Conservation (phyloP, 1,140 invertebrate genomes). For the Solen grandis region DNA sequence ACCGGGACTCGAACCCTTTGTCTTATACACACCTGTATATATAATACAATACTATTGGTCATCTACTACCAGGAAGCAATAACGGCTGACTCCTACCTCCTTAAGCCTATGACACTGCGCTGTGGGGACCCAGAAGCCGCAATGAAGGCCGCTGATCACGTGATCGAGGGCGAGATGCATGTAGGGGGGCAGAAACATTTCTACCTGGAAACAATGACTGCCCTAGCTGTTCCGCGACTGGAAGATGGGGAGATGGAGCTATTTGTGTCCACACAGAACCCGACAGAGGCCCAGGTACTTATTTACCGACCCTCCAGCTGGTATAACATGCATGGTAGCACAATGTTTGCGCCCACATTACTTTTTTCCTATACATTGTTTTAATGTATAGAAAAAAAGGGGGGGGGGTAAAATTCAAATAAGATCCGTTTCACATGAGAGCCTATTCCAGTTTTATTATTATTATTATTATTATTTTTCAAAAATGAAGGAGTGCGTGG, state of each 20-base stretch:
- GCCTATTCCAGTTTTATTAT: too few species aligned
- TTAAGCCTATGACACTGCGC: constrained; percentile 47
- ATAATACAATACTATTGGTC: too few species aligned
- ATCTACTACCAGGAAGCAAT: constrained; percentile 70
- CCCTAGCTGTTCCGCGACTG: constrained; percentile 88
- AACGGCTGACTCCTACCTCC: constrained; percentile 59
- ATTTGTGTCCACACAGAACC: constrained; percentile 91
- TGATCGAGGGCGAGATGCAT: constrained; percentile 85
- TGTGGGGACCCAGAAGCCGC: constrained; percentile 87
- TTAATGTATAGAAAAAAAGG: too few species aligned
- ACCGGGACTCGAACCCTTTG: too few species aligned
- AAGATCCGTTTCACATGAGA: too few species aligned
- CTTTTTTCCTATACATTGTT: too few species aligned
- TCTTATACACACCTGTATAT: too few species aligned
- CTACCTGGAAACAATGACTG: constrained; percentile 93
- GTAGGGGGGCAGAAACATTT: constrained; percentile 98
- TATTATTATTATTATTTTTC: constrained; percentile 84
- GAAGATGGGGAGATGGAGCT: constrained; percentile 93
- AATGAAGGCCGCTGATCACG: constrained; percentile 84
- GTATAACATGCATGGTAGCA: too few species aligned
- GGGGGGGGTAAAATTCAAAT: too few species aligned
- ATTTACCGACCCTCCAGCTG: too few species aligned
- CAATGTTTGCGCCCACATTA: too few species aligned
- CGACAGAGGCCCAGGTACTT: constrained; percentile 86
- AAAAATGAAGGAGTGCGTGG: constrained; percentile 87